Base-by-base conservation (phyloP, 2,888 invertebrate species). In the Argyra leucocephala region DNA sequence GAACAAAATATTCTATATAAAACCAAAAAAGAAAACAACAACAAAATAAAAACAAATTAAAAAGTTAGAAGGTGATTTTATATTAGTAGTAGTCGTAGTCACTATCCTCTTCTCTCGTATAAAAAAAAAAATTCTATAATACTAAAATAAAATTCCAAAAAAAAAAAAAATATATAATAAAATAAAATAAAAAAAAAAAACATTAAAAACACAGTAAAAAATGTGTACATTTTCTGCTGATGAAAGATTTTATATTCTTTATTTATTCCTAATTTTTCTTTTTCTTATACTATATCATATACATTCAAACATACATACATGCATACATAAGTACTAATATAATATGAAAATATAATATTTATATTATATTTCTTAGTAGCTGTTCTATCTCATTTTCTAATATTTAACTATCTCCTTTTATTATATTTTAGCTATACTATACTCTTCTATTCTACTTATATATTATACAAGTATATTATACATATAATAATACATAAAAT, bases 31-130 rank as follows among this genome's bases (percentile, higher is more conserved):
- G 12, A 48, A 48, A 31, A 31, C 31, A 31, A 10, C 31, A 31
- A 48, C 12, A 37, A 37, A 37, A 48, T 48, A 48, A 48, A n/a
- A 18, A 48, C 18, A 48, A 18, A 48, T 12, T 48, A 12, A 48
- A 48, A 48, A 48, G 48, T 48, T 48, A 48, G 48, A 48, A 48
- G 48, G 48, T 48, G 48, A 48, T 48, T 48, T 15, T 48, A 48
- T 48, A 18, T 48, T 48, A 18, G 18, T 31, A 31, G 31, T 48
- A 48, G 48, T 48, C 48, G 48, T 48, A 18, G 48, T 48, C 5
- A 48, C 48, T 48, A 48, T 48, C 48, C 48, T 48, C 48, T 15
- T 48, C 48, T 48, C 48, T 48, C 48, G 12, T 48, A 48, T 48
- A 31, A 31, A 31, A 31, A 31, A 31, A 31, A 31, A 31, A 31